Conservation (phyloP, 2,113 vertebrate genomes). For the Microtus pennsylvanicus region DNA sequence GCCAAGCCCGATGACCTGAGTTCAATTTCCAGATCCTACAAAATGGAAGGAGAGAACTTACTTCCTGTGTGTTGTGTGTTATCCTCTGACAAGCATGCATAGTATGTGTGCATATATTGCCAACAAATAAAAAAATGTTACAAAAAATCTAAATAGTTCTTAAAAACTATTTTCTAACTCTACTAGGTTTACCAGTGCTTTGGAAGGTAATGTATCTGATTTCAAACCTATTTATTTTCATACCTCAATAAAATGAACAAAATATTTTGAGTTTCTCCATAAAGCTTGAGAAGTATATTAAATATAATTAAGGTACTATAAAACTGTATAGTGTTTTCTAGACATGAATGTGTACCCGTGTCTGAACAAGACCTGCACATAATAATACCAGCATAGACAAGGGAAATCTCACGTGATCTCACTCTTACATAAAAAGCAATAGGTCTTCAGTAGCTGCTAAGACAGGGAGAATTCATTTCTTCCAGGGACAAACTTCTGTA, state of each 20-base stretch:
- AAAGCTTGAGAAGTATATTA: conserved; percentile 53
- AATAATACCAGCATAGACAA: neutral
- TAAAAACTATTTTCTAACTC: conserved; percentile 35
- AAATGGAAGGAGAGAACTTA: neutral
- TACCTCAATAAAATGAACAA: conserved; percentile 51
- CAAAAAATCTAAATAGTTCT: neutral
- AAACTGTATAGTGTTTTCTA: neutral
- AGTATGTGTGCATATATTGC: neutral
- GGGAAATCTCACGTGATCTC: neutral
- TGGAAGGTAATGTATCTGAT: conserved; percentile 52
- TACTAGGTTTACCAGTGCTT: conserved; percentile 25
- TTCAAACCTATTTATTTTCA: conserved; percentile 54
- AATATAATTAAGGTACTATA: conserved; percentile 49
- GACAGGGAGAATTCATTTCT: neutral
- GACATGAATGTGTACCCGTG: neutral
- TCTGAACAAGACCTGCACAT: neutral
- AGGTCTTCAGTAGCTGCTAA: neutral
- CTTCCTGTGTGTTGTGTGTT: neutral
- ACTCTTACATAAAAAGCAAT: neutral
- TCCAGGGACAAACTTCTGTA: neutral
- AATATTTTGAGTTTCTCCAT: conserved; percentile 46
- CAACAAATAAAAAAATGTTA: neutral
- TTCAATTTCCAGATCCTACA: neutral
- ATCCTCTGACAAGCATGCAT: neutral
- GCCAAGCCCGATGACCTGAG: neutral